Conservation (phyloP, 2,888 invertebrate genomes). For the Neocrepidodera transversa region DNA sequence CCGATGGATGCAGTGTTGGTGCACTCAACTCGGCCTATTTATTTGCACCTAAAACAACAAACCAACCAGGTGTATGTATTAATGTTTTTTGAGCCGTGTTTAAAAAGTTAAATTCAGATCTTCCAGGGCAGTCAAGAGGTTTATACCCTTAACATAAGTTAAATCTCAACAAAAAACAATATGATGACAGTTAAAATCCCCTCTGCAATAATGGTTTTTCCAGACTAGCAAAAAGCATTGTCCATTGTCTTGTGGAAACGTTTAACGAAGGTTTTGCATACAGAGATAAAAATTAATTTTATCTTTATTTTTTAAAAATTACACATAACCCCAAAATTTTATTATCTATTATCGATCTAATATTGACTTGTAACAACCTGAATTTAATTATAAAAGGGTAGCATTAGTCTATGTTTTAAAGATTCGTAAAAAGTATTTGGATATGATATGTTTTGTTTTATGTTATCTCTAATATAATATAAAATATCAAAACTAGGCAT, state of each 20-base stretch:
- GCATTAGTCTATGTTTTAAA: background rate
- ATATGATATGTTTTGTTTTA: background rate
- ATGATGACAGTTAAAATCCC: background rate
- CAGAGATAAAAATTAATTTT: background rate
- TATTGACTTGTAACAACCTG: background rate
- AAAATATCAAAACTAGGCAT: background rate
- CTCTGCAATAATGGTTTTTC: background rate
- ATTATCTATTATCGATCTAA: background rate
- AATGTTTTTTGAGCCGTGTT: background rate
- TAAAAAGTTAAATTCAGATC: background rate
- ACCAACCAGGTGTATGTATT: background rate
- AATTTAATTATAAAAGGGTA: background rate
- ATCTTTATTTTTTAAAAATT: background rate
- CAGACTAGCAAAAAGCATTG: background rate
- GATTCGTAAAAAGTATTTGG: background rate
- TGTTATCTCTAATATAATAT: background rate
- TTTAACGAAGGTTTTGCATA: too few species aligned
- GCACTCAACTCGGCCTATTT: too few species aligned
- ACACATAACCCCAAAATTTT: background rate
- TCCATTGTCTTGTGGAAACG: background rate
- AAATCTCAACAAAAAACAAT: background rate
- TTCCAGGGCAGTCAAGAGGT: background rate
- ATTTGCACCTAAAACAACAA: too few species aligned
- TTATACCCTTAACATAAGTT: background rate
- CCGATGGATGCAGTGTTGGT: too few species aligned